phyloP scores from a whole-genome alignment of 2,113 vertebrate species.

The Phylloscopus whistleri region DNA sequence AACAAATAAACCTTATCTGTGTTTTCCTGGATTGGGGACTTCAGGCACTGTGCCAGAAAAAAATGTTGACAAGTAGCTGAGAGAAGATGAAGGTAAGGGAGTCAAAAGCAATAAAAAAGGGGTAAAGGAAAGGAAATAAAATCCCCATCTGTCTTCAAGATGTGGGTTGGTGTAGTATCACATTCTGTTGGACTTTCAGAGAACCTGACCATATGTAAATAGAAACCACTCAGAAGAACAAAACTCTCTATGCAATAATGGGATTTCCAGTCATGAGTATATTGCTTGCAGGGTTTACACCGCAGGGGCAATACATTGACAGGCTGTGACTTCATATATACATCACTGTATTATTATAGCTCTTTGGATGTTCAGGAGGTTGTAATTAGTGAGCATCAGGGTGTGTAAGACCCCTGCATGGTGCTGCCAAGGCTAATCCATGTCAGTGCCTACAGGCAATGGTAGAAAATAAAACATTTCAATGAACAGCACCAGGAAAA shows the following conservation, averaged over 20 bases:
- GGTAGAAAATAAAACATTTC: slow-evolving; percentile 40
- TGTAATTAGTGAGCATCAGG: slow-evolving; percentile 58
- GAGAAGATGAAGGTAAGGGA: neutral
- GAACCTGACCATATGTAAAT: neutral
- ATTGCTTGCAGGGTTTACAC: slow-evolving; percentile 16
- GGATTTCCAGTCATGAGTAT: neutral
- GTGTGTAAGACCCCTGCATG: neutral
- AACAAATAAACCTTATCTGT: neutral
- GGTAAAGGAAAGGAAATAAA: neutral
- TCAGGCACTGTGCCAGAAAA: neutral
- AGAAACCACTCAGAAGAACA: slow-evolving; percentile 2
- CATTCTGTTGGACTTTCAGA: neutral
- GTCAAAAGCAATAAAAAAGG: neutral
- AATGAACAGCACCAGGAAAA: slow-evolving; percentile 2
- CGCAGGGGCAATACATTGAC: slow-evolving; percentile 15
- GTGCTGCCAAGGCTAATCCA: slow-evolving; percentile 47
- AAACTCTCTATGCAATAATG: neutral
- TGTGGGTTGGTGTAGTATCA: neutral
- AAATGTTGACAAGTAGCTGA: neutral
- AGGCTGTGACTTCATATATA: neutral
- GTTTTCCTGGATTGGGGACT: neutral
- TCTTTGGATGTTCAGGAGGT: slow-evolving; percentile 30
- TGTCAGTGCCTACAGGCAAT: slow-evolving; percentile 28
- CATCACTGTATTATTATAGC: slow-evolving; percentile 14
- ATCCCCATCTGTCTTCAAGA: neutral